Conservation (phyloP, 2,888 invertebrate species). For the Oxyteleia sp. region DNA sequence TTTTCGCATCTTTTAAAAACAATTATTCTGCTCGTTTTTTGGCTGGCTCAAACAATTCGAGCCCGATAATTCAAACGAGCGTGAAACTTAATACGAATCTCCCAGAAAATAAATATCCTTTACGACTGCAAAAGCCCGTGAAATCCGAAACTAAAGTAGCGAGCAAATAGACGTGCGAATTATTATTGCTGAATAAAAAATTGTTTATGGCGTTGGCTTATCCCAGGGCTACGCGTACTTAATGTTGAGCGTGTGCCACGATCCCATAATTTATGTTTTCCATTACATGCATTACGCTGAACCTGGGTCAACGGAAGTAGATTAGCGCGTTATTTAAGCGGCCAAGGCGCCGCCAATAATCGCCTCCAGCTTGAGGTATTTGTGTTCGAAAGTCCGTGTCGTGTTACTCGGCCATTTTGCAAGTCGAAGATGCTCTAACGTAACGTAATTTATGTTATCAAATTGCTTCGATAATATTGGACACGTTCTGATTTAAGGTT, state of each 20-base stretch:
- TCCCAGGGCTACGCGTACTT: slow-evolving; percentile 4
- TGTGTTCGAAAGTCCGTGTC: slow-evolving; percentile 14
- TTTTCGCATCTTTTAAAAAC: too few species aligned
- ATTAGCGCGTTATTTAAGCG: slow-evolving; percentile 55
- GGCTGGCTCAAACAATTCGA: too few species aligned
- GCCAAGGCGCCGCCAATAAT: slow-evolving; percentile 39
- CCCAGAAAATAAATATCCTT: not conserved
- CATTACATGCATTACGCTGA: slow-evolving; percentile 40
- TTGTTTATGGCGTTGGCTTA: slow-evolving; percentile 32
- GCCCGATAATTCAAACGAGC: too few species aligned
- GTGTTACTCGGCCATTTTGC: slow-evolving; percentile 44
- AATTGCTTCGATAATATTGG: slow-evolving; percentile 10
- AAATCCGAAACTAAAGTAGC: slow-evolving; percentile 10
- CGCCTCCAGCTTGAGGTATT: slow-evolving; percentile 9
- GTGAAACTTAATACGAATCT: too few species aligned
- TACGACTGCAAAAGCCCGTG: slow-evolving; percentile 11
- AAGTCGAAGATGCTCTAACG: slow-evolving; percentile 26
- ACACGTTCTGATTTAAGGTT: not conserved
- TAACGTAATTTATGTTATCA: slow-evolving; percentile 35
- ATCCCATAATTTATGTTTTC: slow-evolving; percentile 41
- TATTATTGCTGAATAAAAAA: slow-evolving; percentile 22
- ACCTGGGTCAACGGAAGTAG: slow-evolving; percentile 44
- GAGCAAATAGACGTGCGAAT: slow-evolving; percentile 9
- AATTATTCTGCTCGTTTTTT: too few species aligned
- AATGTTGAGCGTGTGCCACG: slow-evolving; percentile 23